Percentiles rank a stretch among this genome's conserved stretches.
These are phyloP conservation scores for Lepisosteus osseus DNA, from an alignment of 2,113 vertebrate species.

Conservation along the genomic window DNA sequence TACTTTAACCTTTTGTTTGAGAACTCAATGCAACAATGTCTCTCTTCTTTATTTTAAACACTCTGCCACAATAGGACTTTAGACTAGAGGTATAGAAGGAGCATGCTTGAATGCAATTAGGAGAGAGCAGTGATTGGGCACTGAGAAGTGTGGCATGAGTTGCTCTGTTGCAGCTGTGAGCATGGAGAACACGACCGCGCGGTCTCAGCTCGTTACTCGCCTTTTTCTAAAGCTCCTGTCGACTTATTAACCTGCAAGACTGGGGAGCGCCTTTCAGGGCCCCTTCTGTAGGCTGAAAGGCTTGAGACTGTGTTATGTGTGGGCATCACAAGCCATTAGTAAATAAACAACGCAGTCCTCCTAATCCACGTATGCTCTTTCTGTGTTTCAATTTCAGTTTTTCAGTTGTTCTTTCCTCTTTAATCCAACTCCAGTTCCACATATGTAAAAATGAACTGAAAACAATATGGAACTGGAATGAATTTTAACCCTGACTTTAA, in stretches of 20 bases:
- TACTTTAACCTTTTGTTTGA: not conserved
- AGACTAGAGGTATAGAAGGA: conserved; percentile 63
- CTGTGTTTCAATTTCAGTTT: not conserved
- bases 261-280: not conserved
- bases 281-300: not conserved
- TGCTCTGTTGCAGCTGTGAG: conserved; percentile 2
- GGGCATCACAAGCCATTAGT: conserved; percentile 10
- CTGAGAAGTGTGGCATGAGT: conserved; percentile 16
- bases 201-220: not conserved
- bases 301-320: not conserved
- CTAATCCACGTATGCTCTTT: not conserved
- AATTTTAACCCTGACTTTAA: no score
- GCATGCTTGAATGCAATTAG: conserved; percentile 53
- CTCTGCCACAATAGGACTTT: conserved; percentile 50
- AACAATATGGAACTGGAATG: no score
- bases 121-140: conserved; percentile 14
- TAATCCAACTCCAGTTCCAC: no score
- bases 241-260: conserved; percentile 2
- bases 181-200: not conserved
- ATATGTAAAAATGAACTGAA: no score
- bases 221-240: not conserved
- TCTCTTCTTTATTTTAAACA: conserved; percentile 9
- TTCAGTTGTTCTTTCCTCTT: no score
- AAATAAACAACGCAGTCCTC: conserved; percentile 17
- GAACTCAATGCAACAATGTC: conserved; percentile 15